Evolutionary conservation across 1,140 invertebrate genomes (phyloP).

Genomic region (Ooceraea biroi): DNA sequence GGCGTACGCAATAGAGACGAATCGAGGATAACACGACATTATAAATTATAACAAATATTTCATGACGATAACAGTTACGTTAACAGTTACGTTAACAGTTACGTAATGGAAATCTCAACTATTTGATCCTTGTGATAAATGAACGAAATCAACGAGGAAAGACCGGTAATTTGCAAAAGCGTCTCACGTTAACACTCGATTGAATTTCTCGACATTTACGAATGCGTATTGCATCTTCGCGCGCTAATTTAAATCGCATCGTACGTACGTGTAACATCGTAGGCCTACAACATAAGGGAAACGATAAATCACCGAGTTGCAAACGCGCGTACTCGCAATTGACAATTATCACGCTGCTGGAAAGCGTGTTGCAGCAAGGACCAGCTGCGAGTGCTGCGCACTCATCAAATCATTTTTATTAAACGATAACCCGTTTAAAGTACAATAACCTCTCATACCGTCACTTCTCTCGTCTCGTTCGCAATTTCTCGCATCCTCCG

Average conservation of each 20-base stretch:
- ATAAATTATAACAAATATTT: neutral
- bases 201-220: no score
- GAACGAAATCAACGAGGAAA: no score
- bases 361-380: neutral
- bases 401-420: neutral
- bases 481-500: neutral
- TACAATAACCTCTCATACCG: slow-evolving; percentile 32
- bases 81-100: no score
- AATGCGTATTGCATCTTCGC: no score
- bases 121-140: no score
- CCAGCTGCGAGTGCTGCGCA: neutral
- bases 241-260: no score
- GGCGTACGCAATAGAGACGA: neutral
- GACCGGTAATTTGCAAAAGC: no score
- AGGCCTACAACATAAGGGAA: neutral
- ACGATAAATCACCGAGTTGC: neutral
- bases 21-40: neutral
- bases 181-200: no score
- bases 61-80: no score
- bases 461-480: neutral
- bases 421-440: slow-evolving; percentile 16
- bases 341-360: neutral
- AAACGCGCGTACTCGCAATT: no score
- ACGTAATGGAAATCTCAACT: no score
- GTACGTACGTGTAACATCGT: no score